Evolutionary conservation across 2,888 invertebrate species (phyloP).

Genomic region (Nemotelus nigrinus): DNA sequence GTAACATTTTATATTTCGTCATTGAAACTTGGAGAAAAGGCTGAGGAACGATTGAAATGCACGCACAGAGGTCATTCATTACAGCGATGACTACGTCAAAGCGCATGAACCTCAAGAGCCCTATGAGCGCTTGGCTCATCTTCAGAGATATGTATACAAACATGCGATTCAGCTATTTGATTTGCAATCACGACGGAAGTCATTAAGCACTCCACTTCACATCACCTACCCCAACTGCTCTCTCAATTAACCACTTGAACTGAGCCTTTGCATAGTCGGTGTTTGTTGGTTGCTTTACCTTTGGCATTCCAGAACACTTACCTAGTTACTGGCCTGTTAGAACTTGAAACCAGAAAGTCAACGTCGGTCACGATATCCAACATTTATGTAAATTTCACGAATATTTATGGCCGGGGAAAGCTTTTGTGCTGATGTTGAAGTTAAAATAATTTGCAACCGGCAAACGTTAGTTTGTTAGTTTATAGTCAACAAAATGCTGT

Average conservation of each 20-base stretch:
- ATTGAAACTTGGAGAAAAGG: not conserved
- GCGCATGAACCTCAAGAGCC: constrained; percentile 4
- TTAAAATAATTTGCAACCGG: constrained; percentile 42
- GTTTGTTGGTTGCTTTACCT: not conserved
- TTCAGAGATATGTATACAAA: constrained; percentile 40
- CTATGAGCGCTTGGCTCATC: constrained; percentile 41
- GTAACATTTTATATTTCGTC: constrained; percentile 15
- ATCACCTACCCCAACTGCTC: not conserved
- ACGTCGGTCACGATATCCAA: constrained; percentile 45
- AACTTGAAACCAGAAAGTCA: not conserved
- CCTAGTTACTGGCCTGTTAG: not conserved
- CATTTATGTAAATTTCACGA: constrained; percentile 46
- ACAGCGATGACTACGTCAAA: constrained; percentile 33
- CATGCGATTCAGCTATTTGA: constrained; percentile 48
- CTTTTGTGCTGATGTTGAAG: constrained; percentile 37
- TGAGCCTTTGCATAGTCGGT: too few species aligned
- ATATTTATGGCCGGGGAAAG: constrained; percentile 45
- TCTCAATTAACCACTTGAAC: not conserved
- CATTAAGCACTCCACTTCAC: not conserved
- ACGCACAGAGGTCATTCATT: constrained; percentile 39
- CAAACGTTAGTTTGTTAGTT: constrained; percentile 32
- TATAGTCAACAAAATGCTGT: constrained; percentile 28
- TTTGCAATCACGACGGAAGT: constrained; percentile 42
- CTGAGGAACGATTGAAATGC: constrained; percentile 27
- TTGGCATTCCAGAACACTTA: not conserved